phyloP scores from a whole-genome alignment of 2,113 vertebrate genomes.

The Megaceryle maxima region DNA sequence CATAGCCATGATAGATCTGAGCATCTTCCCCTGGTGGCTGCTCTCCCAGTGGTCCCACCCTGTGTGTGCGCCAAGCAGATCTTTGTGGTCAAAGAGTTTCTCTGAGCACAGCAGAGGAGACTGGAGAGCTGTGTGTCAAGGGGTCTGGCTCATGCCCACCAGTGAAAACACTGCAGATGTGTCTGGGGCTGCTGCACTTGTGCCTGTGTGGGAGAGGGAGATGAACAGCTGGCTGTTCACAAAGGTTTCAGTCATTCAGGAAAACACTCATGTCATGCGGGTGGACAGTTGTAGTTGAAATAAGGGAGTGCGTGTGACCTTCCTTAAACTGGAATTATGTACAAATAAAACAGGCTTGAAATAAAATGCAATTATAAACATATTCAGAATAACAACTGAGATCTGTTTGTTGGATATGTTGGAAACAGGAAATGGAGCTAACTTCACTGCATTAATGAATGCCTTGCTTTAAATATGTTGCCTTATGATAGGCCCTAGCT shows the following conservation, averaged over 20 bases:
- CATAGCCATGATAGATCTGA: accelerated
- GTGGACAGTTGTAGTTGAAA: background rate
- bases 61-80: accelerated
- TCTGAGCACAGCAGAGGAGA: background rate
- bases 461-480: background rate
- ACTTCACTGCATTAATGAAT: background rate
- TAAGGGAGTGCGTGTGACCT: background rate
- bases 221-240: background rate
- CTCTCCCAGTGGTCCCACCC: background rate
- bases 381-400: background rate
- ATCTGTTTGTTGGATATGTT: background rate
- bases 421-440: constrained; percentile 34
- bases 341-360: constrained; percentile 26
- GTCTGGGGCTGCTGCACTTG: background rate
- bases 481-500: background rate
- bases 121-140: accelerated
- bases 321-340: background rate
- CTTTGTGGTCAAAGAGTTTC: accelerated
- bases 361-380: constrained; percentile 34
- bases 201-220: background rate
- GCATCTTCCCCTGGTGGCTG: background rate
- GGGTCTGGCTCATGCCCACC: accelerated
- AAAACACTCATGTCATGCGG: background rate
- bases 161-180: background rate
- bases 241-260: background rate